Conservation (phyloP, 1,140 invertebrate genomes). For the Belonocnema kinseyi region DNA sequence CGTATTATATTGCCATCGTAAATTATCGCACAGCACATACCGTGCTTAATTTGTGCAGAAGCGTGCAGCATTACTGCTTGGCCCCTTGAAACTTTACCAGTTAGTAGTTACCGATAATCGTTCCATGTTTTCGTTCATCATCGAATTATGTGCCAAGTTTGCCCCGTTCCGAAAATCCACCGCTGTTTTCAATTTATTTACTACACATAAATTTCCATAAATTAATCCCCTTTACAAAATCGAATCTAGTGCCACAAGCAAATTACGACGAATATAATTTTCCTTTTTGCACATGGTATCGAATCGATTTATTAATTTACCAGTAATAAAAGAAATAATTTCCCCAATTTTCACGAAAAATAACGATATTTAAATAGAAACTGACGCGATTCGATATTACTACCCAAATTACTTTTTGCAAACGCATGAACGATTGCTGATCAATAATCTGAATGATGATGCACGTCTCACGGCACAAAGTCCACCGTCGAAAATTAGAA, state of each 20-base stretch:
- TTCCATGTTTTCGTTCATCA: constrained; percentile 48
- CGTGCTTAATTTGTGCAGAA: constrained; percentile 38
- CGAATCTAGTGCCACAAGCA: not conserved
- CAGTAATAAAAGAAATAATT: no score
- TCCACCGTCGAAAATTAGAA: not conserved
- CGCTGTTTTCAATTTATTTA: constrained; percentile 12
- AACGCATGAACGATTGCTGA: not conserved
- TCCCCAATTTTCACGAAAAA: no score
- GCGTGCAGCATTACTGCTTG: not conserved
- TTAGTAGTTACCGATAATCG: constrained; percentile 50
- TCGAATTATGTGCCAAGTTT: constrained; percentile 46
- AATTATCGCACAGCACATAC: not conserved
- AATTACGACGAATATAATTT: no score
- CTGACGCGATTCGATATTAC: not conserved
- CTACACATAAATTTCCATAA: not conserved
- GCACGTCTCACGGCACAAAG: not conserved
- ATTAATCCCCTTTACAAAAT: constrained; percentile 37
- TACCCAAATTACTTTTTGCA: not conserved
- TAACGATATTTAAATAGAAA: no score
- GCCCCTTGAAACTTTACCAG: constrained; percentile 44
- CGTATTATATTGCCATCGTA: no score
- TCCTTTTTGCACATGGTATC: no score
- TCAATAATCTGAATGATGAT: not conserved
- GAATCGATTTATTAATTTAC: no score
- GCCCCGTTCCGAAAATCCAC: not conserved